These are phyloP conservation scores for Steromphala cineraria DNA, from an alignment of 2,888 invertebrate genomes.

Conservation along the genomic window DNA sequence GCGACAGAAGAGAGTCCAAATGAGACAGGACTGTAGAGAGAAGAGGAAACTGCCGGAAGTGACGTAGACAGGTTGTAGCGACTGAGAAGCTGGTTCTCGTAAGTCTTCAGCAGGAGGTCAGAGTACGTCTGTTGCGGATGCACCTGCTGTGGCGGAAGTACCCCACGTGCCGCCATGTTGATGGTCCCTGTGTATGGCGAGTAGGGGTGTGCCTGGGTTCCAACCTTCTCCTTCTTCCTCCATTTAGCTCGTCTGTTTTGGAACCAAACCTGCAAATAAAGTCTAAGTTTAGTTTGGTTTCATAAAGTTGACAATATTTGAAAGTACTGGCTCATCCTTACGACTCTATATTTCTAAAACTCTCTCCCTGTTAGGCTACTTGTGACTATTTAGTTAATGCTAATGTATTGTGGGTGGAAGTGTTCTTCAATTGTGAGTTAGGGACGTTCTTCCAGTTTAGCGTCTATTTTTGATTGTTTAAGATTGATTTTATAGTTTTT, in stretches of 20 bases:
- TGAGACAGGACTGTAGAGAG: constrained; percentile 30
- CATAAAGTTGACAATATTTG: too few species aligned
- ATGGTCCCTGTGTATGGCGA: constrained; percentile 44
- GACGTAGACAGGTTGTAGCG: constrained; percentile 42
- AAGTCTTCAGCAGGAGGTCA: constrained; percentile 68
- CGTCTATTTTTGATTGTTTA: too few species aligned
- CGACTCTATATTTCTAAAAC: too few species aligned
- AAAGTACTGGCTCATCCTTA: too few species aligned
- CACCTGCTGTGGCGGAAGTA: constrained; percentile 7
- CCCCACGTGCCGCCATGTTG: constrained; percentile 26
- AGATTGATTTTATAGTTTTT: too few species aligned
- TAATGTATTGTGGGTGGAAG: too few species aligned
- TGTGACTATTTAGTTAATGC: too few species aligned
- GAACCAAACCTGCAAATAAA: constrained; percentile 94
- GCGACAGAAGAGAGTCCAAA: constrained; percentile 23
- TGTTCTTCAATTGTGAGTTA: too few species aligned
- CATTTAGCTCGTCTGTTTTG: constrained; percentile 99
- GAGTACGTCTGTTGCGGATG: constrained; percentile 55
- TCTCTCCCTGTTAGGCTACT: too few species aligned
- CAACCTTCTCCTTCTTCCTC: constrained; percentile 95
- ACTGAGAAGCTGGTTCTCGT: constrained; percentile 60
- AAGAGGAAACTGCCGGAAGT: constrained; percentile 27
- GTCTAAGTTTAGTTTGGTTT: neutral
- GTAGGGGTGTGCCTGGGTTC: constrained; percentile 65
- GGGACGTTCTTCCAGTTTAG: too few species aligned